Conservation (phyloP, 2,888 invertebrate genomes). For the Athalia rosae region DNA sequence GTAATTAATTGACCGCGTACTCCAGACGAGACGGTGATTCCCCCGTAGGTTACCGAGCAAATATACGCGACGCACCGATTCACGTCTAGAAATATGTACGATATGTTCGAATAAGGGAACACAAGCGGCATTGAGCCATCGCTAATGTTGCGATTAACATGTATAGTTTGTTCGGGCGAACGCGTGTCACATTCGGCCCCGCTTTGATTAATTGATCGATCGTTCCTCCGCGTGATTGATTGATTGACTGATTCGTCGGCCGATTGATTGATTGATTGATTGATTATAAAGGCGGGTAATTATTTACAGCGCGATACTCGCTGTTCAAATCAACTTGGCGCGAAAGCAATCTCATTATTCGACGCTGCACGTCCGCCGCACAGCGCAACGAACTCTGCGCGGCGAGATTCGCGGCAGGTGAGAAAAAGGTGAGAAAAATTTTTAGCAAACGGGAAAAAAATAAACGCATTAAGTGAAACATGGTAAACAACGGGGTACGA, state of each 20-base stretch:
- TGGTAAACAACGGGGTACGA: no score
- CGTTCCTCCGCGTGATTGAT: neutral
- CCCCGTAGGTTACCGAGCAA: no score
- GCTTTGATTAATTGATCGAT: slow-evolving; percentile 23
- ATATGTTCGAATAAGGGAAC: no score
- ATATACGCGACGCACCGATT: no score
- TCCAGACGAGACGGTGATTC: no score
- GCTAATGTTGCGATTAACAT: neutral
- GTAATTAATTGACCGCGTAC: no score
- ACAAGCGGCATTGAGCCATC: neutral
- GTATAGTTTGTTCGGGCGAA: neutral
- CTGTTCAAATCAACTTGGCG: neutral
- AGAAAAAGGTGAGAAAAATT: no score
- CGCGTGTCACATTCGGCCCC: neutral
- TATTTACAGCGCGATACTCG: neutral
- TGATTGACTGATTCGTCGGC: slow-evolving; percentile 3
- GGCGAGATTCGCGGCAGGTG: no score
- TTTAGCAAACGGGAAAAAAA: no score
- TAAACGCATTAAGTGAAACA: no score
- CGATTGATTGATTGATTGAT: slow-evolving; percentile 21
- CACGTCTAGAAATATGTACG: no score
- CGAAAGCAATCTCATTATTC: neutral
- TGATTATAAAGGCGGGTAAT: neutral
- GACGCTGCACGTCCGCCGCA: neutral
- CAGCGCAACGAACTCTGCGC: no score